Percentiles rank a stretch among this genome's conserved stretches.
phyloP scores from a whole-genome alignment of 2,113 vertebrate genomes.

The Nothocercus julius region DNA sequence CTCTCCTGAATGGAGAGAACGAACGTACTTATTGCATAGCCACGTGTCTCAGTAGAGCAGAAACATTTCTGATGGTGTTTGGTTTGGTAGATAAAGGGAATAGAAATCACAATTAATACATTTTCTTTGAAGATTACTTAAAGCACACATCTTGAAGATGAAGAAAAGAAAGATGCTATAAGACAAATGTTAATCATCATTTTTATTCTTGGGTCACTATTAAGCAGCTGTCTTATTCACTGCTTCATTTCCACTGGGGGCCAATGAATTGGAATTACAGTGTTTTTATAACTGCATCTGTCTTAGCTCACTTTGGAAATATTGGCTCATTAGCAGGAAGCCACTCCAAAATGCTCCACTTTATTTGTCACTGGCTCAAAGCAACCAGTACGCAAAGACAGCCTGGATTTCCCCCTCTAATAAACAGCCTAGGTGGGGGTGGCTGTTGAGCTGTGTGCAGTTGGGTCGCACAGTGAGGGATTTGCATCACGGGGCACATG shows the following conservation, averaged over 20 bases:
- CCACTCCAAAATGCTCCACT: not conserved
- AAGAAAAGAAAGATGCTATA: not conserved
- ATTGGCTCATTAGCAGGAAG: slow-evolving; percentile 36
- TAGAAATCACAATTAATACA: not conserved
- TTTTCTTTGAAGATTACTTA: not conserved
- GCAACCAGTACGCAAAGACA: not conserved
- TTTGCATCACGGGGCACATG: not conserved
- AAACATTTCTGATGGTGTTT: not conserved
- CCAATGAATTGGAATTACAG: slow-evolving; percentile 24
- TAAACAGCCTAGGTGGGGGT: not conserved
- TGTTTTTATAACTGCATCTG: slow-evolving; percentile 49
- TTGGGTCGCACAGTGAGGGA: not conserved
- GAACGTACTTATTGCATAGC: not conserved
- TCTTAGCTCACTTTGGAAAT: slow-evolving; percentile 41
- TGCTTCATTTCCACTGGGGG: slow-evolving; percentile 24
- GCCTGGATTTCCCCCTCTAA: not conserved
- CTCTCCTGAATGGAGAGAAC: not conserved
- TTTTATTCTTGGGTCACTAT: slow-evolving; percentile 26
- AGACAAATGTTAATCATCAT: slow-evolving; percentile 23
- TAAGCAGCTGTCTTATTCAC: slow-evolving; percentile 53
- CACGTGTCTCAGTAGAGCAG: not conserved
- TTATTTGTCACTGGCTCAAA: not conserved
- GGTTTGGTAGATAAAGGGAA: not conserved
- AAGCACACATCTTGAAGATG: not conserved
- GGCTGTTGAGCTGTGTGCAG: not conserved